Conservation (phyloP, 2,797 vertebrate species). For the Tachyglossus aculeatus region DNA sequence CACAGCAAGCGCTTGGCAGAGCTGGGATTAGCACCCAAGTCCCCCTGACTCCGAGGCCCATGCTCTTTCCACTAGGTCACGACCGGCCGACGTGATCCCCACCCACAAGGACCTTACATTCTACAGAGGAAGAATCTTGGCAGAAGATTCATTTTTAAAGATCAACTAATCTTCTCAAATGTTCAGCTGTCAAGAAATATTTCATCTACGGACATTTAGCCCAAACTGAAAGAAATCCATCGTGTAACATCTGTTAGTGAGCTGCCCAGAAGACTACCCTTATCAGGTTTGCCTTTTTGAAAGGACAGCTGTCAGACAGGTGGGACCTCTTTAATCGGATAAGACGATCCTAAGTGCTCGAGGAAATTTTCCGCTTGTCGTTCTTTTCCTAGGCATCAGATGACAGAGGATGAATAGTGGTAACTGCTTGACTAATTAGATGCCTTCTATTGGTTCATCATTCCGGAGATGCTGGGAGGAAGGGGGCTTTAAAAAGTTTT, state of each 20-base stretch:
- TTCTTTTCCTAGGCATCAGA: constrained; percentile 76
- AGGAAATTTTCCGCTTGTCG: constrained; percentile 73
- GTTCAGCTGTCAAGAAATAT: not conserved
- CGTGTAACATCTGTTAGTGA: constrained; percentile 65
- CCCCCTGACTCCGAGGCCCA: too few species aligned
- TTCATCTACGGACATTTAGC: not conserved
- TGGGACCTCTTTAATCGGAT: constrained; percentile 78
- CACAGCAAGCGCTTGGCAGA: too few species aligned
- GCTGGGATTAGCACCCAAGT: too few species aligned
- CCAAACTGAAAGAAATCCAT: constrained; percentile 28
- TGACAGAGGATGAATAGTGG: constrained; percentile 75
- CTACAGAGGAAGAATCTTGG: too few species aligned
- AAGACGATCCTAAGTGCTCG: constrained; percentile 75
- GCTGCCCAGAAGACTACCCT: constrained; percentile 63
- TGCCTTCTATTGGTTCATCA: constrained; percentile 71
- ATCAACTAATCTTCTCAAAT: constrained; percentile 16
- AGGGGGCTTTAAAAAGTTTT: constrained; percentile 51
- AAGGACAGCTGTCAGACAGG: constrained; percentile 65
- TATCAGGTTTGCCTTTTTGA: constrained; percentile 68
- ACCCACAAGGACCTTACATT: too few species aligned
- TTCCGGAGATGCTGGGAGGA: not conserved
- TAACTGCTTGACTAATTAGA: constrained; percentile 74
- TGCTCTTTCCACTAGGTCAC: too few species aligned
- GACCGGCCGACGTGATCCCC: too few species aligned
- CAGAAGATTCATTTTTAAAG: not conserved